These are phyloP conservation scores for Lampris incognitus DNA, from an alignment of 2,113 vertebrate genomes.

Conservation along the genomic window DNA sequence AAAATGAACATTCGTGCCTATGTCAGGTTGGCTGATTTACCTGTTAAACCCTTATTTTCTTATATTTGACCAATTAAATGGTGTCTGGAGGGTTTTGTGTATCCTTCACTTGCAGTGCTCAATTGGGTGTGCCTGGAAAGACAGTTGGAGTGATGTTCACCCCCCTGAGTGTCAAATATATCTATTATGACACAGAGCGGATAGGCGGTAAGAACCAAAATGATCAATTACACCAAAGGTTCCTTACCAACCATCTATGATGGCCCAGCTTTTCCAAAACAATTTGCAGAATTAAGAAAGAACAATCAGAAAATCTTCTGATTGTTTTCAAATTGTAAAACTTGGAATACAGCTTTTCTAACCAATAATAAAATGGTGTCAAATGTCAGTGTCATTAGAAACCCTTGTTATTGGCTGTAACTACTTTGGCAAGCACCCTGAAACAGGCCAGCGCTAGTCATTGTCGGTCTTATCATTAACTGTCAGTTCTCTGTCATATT, in stretches of 20 bases:
- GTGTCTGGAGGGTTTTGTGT: conserved; percentile 25
- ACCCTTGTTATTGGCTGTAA: too few relatives aligned
- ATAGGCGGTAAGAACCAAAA: conserved; percentile 89
- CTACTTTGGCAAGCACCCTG: too few relatives aligned
- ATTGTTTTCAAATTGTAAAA: too few relatives aligned
- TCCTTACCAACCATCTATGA: not conserved
- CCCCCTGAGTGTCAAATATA: conserved; percentile 92
- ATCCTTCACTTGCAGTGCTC: conserved; percentile 82
- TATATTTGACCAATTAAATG: not conserved
- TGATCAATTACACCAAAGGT: conserved; percentile 7
- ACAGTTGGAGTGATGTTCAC: conserved; percentile 99
- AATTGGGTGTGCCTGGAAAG: conserved; percentile 96
- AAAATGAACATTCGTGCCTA: conserved; percentile 98
- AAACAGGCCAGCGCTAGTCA: too few relatives aligned
- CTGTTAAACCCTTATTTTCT: not conserved
- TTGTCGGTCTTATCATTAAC: too few relatives aligned
- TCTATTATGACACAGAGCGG: conserved; percentile 96
- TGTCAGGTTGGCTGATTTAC: conserved; percentile 84
- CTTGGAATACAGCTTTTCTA: too few relatives aligned
- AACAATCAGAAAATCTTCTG: too few relatives aligned
- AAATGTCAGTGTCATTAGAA: too few relatives aligned
- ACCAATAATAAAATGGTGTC: too few relatives aligned
- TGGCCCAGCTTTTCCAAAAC: too few relatives aligned
- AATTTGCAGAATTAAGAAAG: too few relatives aligned
- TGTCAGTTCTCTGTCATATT: not conserved